Evolutionary conservation across 1,140 invertebrate genomes (phyloP).

Genomic region (Meteorus sp.): DNA sequence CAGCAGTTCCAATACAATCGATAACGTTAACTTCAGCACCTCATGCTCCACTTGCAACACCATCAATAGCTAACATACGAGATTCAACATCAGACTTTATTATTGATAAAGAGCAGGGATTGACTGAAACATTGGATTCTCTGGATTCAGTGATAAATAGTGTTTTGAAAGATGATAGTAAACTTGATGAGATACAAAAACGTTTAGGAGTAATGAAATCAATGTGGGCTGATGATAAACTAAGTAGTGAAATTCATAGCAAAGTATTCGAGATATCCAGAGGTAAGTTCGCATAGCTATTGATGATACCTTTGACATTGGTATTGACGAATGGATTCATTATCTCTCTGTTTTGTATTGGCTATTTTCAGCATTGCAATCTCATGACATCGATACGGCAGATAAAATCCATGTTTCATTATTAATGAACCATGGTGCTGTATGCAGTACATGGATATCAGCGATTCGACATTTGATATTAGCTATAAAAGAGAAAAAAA

Average conservation of each 20-base stretch:
- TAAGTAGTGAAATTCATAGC: constrained; percentile 41
- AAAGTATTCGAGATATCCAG: constrained; percentile 49
- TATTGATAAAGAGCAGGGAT: constrained; percentile 38
- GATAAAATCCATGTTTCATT: constrained; percentile 54
- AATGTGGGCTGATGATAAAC: constrained; percentile 55
- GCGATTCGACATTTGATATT: constrained; percentile 54
- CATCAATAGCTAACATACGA: constrained; percentile 11
- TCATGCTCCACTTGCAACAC: constrained; percentile 36
- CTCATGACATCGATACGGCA: constrained; percentile 44
- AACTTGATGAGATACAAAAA: constrained; percentile 47
- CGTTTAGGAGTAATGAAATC: constrained; percentile 50
- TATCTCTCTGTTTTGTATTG: constrained; percentile 12
- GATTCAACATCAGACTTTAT: background rate
- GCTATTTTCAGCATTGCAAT: constrained; percentile 48
- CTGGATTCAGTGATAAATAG: constrained; percentile 40
- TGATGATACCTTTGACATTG: constrained; percentile 4
- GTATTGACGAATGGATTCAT: background rate
- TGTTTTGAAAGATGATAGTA: constrained; percentile 30
- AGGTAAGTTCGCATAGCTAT: constrained; percentile 40
- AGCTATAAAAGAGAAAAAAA: constrained; percentile 41
- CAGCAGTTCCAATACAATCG: constrained; percentile 20
- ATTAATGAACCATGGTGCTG: constrained; percentile 52
- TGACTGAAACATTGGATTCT: constrained; percentile 41
- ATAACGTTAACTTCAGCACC: constrained; percentile 36
- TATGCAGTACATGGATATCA: constrained; percentile 57